These are phyloP conservation scores for Pterocles orientalis DNA, from an alignment of 2,113 vertebrate species.

Conservation along the genomic window DNA sequence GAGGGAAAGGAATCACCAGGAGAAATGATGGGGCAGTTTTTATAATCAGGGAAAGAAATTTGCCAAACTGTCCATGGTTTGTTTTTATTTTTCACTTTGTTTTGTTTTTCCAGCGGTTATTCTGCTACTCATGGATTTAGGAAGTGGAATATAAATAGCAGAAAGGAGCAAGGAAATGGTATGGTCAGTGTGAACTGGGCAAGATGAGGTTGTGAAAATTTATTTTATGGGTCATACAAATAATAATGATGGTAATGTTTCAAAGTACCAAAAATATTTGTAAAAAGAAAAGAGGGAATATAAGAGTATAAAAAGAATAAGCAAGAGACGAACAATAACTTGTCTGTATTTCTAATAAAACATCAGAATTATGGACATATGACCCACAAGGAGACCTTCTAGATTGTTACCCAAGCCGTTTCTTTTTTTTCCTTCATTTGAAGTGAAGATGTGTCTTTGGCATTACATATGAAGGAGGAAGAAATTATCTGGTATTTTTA, in stretches of 20 bases:
- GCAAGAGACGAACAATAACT: slow-evolving; percentile 34
- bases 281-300: slow-evolving; percentile 20
- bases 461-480: background rate
- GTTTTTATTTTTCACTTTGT: background rate
- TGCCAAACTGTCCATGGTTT: slow-evolving; percentile 45
- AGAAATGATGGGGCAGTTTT: background rate
- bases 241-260: background rate
- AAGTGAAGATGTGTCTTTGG: background rate
- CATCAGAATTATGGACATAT: background rate
- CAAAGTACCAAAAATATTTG: slow-evolving; percentile 73
- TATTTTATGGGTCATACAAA: slow-evolving; percentile 12
- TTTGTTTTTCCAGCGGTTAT: background rate
- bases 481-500: background rate
- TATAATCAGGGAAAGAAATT: slow-evolving; percentile 55
- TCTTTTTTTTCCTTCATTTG: background rate
- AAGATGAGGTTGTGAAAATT: background rate
- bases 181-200: background rate
- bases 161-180: background rate
- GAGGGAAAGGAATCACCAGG: background rate
- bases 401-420: background rate
- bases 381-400: background rate
- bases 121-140: background rate
- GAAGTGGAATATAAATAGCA: background rate
- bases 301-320: slow-evolving; percentile 44
- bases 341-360: slow-evolving; percentile 72